A percentile compares a stretch with the other conserved stretches of the same genome.
Evolutionary conservation across 2,888 invertebrate species (phyloP).

Genomic region (Euclidia mi): DNA sequence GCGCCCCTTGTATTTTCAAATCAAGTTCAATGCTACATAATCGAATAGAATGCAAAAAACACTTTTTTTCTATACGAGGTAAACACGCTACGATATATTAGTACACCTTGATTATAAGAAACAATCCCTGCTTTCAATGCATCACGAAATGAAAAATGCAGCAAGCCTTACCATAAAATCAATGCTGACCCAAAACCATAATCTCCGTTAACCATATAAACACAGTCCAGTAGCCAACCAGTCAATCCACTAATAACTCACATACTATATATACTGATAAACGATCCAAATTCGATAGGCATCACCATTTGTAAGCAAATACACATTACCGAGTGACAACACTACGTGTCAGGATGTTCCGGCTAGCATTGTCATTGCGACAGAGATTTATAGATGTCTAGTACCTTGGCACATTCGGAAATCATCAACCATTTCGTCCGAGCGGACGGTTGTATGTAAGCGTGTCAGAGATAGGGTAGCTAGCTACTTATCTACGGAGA

Average conservation of each 20-base stretch:
- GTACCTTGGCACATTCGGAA: slow-evolving; percentile 34
- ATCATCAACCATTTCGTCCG: slow-evolving; percentile 32
- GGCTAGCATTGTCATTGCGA: slow-evolving; percentile 45
- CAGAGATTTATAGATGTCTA: slow-evolving; percentile 47
- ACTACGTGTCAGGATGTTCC: slow-evolving; percentile 47
- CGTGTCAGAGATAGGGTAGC: not conserved
- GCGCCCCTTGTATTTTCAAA: too few species aligned
- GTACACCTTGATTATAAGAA: too few species aligned
- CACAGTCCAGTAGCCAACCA: not conserved
- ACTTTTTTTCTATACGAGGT: too few species aligned
- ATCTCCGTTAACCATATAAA: not conserved
- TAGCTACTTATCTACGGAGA: not conserved
- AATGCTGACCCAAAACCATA: not conserved
- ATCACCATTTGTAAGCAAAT: slow-evolving; percentile 39
- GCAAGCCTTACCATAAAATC: not conserved
- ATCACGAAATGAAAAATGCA: too few species aligned
- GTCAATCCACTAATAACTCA: slow-evolving; percentile 12
- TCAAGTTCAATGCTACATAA: too few species aligned
- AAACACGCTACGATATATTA: too few species aligned
- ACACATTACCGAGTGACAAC: slow-evolving; percentile 44
- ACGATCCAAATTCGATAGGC: slow-evolving; percentile 15
- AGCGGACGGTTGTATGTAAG: slow-evolving; percentile 11
- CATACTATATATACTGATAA: slow-evolving; percentile 11
- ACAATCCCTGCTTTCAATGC: too few species aligned
- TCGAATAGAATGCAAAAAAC: too few species aligned